Base-by-base conservation (phyloP, 1,140 invertebrate genomes). In the Phocides pigmalion region DNA sequence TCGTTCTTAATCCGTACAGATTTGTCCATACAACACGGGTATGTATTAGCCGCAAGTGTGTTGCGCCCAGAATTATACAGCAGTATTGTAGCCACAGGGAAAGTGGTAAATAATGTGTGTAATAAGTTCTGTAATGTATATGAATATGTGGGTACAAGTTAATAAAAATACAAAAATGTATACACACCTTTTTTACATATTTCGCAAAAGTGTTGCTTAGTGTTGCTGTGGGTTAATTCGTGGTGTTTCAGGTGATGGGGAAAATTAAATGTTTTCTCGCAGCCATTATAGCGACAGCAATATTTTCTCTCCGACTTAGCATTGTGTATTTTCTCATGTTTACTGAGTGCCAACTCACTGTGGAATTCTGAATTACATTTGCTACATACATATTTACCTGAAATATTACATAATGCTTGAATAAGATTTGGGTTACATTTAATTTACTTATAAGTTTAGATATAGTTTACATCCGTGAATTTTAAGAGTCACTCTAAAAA, bases 191-290 rank as follows among this genome's bases (percentile, higher is more conserved):
- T 89, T 9, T 75, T 74, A 76, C 88, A 90, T 25, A 72, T 58
- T 54, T 69, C 71, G 64, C 88, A 90, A 46, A 63, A 81, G 58
- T 87, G 64, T 25, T 82, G 82, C 68, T 84, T 87, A 9, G 54
- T 62, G 50, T 85, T 74, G 3, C 77, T 81, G 49, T 90, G 88
- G 5, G 87, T 88, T 12, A 84, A 50, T 44, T 88, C 79, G 64
- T 90, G 88, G 37, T 89, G 81, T 62, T 83, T 90, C 19, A 88
- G 50, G 53, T 90, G 88, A 53, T 90, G 88, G 4, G 71, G 37
- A 44, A 88, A 90, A 62, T 90, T 90, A 66, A 90, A 90, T 37
- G 78, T 71, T 67, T 90, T 90, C 3, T 63, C 64, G 53, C 88
- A 90, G 14, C 81, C 78, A 4, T 56, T 61, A 39, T 73, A 68